These are phyloP conservation scores for Crocodylus rhombifer DNA, from an alignment of 2,797 vertebrate genomes.

Conservation along the genomic window DNA sequence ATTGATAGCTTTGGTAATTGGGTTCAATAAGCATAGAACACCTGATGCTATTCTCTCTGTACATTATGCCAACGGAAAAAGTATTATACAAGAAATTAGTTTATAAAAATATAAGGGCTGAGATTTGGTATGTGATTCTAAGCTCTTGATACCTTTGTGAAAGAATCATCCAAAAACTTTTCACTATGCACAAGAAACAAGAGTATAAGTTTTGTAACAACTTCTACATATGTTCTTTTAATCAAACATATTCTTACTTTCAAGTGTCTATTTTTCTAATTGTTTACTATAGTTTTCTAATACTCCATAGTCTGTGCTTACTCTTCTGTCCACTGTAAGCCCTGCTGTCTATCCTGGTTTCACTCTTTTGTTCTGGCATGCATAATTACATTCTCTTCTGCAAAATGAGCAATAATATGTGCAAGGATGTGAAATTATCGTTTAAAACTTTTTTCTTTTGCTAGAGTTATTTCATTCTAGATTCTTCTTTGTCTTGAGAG, in stretches of 20 bases:
- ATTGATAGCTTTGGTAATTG: not conserved
- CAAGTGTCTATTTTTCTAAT: not conserved
- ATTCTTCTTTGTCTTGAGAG: not conserved
- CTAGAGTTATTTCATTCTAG: not conserved
- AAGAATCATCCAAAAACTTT: not conserved
- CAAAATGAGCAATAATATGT: not conserved
- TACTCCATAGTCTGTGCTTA: not conserved
- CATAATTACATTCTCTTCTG: not conserved
- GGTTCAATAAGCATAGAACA: not conserved
- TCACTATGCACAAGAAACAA: not conserved
- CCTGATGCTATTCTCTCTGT: no score
- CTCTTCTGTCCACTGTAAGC: not conserved
- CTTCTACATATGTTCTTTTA: not conserved
- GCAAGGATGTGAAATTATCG: not conserved
- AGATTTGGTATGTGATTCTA: not conserved
- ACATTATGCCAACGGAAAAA: not conserved
- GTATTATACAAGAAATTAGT: not conserved
- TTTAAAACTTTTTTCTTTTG: not conserved
- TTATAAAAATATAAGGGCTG: not conserved
- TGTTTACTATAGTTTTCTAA: not conserved
- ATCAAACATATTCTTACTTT: not conserved
- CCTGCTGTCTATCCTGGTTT: not conserved
- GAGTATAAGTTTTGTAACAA: not conserved
- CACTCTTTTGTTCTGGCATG: not conserved
- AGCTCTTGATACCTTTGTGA: not conserved